phyloP scores from a whole-genome alignment of 1,140 invertebrate species.

The Phortica variegata region DNA sequence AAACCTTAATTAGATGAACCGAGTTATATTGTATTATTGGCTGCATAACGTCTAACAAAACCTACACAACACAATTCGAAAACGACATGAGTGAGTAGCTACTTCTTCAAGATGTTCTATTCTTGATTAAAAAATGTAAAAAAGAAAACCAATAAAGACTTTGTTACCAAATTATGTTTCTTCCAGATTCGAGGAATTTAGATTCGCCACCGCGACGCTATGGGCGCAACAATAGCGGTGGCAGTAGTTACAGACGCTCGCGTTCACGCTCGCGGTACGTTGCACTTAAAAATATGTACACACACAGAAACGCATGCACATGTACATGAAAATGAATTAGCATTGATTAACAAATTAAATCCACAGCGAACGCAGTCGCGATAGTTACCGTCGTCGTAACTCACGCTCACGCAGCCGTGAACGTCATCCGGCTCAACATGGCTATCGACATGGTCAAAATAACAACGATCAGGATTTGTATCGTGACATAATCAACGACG shows the following conservation, averaged over 20 bases:
- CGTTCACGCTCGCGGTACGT: conserved; percentile 43
- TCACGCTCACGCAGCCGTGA: conserved; percentile 41
- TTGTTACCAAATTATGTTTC: too few species aligned
- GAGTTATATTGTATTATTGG: too few species aligned
- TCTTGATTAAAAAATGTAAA: too few species aligned
- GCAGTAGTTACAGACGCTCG: conserved; percentile 27
- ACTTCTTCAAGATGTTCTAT: too few species aligned
- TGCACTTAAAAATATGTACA: neutral
- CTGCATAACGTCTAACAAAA: too few species aligned
- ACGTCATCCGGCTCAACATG: conserved; percentile 20
- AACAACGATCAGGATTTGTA: conserved; percentile 43
- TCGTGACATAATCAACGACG: conserved; percentile 43
- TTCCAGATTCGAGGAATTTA: conserved; percentile 30
- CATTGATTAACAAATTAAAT: neutral
- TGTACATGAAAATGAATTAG: neutral
- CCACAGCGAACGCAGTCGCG: conserved; percentile 29
- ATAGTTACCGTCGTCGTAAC: conserved; percentile 23
- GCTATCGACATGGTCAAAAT: conserved; percentile 18
- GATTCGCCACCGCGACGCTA: conserved; percentile 23
- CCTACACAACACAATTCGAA: too few species aligned
- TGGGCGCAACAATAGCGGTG: conserved; percentile 16
- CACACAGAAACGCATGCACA: neutral
- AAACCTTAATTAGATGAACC: too few species aligned
- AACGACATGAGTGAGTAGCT: too few species aligned
- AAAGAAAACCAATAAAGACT: too few species aligned